Conservation (phyloP, 30 jellyfish, hydroid and myxozoan genomes). For the Aurelia aurita region DNA sequence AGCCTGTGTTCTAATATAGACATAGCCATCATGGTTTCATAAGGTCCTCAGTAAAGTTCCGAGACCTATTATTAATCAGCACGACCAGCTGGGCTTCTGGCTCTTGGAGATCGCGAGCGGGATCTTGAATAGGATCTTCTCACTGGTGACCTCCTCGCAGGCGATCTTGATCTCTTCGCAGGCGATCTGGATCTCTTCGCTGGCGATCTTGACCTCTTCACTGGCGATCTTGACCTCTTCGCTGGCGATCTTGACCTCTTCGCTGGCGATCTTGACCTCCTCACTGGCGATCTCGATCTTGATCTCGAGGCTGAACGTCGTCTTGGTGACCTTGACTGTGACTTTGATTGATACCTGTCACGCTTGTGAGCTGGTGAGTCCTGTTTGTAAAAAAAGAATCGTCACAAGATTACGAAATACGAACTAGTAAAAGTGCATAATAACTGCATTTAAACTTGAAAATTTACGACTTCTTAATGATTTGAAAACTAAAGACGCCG, state of each 20-base stretch:
- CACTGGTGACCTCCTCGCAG: no score
- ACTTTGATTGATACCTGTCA: slow-evolving; percentile 35
- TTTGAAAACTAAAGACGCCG: no score
- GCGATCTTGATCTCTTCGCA: no score
- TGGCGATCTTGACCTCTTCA: no score
- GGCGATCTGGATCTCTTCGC: no score
- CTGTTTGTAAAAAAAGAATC: neutral
- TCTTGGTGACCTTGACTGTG: slow-evolving; percentile 75
- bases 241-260: no score
- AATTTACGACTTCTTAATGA: no score
- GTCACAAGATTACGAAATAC: neutral
- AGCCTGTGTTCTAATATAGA: no score
- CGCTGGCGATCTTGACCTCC: neutral
- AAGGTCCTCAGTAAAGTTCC: no score
- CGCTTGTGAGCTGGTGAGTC: slow-evolving; percentile 68
- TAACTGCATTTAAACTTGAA: no score
- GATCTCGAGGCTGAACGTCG: slow-evolving; percentile 51
- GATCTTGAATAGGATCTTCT: slow-evolving; percentile 49
- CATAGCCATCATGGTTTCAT: no score
- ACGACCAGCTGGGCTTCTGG: slow-evolving; percentile 53
- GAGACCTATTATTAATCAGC: slow-evolving; percentile 1
- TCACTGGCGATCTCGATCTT: slow-evolving; percentile 72
- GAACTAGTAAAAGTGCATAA: neutral
- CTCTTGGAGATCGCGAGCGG: slow-evolving; percentile 70
- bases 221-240: no score